phyloP scores from a whole-genome alignment of 2,113 vertebrate species.

The Gnathonemus longibarbis region DNA sequence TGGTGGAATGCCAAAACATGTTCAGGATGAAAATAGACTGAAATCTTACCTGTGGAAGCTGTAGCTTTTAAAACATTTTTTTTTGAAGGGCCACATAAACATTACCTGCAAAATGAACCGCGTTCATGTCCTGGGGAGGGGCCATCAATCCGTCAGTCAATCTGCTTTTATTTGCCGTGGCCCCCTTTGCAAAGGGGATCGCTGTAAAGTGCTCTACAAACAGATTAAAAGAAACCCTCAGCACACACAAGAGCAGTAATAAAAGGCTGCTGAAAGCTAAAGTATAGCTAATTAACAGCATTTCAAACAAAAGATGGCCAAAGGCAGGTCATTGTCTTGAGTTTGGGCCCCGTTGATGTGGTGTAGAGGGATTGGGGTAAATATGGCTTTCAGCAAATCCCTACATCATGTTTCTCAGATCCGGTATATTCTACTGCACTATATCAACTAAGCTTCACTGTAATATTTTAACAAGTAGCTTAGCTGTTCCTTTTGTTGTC shows the following conservation, averaged over 20 bases:
- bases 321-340: not conserved
- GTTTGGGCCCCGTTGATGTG: not conserved
- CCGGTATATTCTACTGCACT: not conserved
- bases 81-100: not conserved
- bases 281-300: slow-evolving; percentile 5
- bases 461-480: not conserved
- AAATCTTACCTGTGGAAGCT: not conserved
- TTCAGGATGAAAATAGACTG: not conserved
- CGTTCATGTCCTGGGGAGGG: not conserved
- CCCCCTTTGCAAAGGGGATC: not conserved
- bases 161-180: not conserved
- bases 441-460: not conserved
- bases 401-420: not conserved
- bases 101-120: not conserved
- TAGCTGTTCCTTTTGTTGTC: not conserved
- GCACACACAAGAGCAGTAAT: not conserved
- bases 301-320: not conserved
- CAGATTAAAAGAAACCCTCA: not conserved
- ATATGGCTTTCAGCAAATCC: not conserved
- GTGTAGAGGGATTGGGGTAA: too few relatives aligned
- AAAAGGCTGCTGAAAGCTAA: slow-evolving; percentile 1
- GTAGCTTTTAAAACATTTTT: not conserved
- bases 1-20: slow-evolving; percentile 10
- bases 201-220: not conserved
- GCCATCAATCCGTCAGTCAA: not conserved